These are phyloP conservation scores for Cheilosia grossa DNA, from an alignment of 2,888 invertebrate species.

Conservation along the genomic window DNA sequence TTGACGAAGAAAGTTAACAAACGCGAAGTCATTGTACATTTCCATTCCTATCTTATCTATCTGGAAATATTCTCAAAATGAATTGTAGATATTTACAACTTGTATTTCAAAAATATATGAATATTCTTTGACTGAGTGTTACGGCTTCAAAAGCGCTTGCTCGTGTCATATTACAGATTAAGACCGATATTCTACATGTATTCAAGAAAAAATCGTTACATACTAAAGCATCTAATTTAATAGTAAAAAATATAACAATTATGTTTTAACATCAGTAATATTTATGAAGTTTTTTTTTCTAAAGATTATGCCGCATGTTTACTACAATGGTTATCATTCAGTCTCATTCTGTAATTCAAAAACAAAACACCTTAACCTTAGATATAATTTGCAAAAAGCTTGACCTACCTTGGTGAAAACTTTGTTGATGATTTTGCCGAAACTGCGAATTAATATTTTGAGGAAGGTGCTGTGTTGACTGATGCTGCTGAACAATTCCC, in stretches of 20 bases:
- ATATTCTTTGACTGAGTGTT: background rate
- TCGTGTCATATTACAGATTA: constrained; percentile 9
- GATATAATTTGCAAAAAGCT: constrained; percentile 33
- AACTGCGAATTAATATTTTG: constrained; percentile 77
- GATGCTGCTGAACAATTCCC: constrained; percentile 11
- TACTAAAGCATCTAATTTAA: constrained; percentile 29
- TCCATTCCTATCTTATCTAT: constrained; percentile 4
- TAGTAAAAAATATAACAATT: constrained; percentile 37
- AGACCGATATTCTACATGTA: background rate
- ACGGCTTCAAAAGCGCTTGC: background rate
- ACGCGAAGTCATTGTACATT: background rate
- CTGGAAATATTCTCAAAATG: constrained; percentile 4
- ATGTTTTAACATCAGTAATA: constrained; percentile 20
- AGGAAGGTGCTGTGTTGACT: constrained; percentile 80
- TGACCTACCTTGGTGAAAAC: constrained; percentile 66
- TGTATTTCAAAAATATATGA: background rate
- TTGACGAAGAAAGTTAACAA: constrained; percentile 7
- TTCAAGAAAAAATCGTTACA: constrained; percentile 2
- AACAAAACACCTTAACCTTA: constrained; percentile 73
- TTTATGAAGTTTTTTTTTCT: constrained; percentile 21
- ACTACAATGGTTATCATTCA: constrained; percentile 60
- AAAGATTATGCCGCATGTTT: constrained; percentile 42
- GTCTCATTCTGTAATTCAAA: constrained; percentile 71
- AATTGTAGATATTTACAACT: background rate
- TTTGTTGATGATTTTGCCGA: constrained; percentile 63